phyloP scores from a whole-genome alignment of 2,888 invertebrate species.

The Melipona bicolor region DNA sequence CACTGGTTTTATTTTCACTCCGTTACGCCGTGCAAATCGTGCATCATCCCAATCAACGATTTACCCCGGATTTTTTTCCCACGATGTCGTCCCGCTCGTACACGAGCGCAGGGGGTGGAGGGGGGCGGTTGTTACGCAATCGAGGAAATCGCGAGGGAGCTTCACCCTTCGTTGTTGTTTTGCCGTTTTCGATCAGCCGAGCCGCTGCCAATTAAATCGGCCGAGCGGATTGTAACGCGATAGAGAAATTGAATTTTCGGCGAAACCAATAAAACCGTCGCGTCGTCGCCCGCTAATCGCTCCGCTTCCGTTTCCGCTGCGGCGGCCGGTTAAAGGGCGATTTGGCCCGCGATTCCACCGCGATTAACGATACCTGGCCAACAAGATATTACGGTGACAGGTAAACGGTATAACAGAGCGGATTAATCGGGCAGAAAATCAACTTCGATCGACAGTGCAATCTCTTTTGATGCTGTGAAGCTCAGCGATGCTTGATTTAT shows the following conservation, averaged over 20 bases:
- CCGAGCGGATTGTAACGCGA: constrained; percentile 49
- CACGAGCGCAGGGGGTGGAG: background rate
- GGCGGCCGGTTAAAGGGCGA: constrained; percentile 39
- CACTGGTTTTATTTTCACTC: background rate
- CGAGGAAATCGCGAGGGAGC: constrained; percentile 20
- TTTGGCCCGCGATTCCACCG: constrained; percentile 37
- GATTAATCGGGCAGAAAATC: constrained; percentile 37
- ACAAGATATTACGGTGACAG: constrained; percentile 27
- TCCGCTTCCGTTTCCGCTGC: constrained; percentile 29
- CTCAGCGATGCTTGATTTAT: background rate
- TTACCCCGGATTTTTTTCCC: background rate
- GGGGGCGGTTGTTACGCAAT: background rate
- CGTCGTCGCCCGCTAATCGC: constrained; percentile 37
- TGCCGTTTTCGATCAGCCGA: constrained; percentile 23
- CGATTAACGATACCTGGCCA: constrained; percentile 42
- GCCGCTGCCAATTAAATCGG: constrained; percentile 48
- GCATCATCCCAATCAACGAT: constrained; percentile 3
- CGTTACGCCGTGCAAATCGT: background rate
- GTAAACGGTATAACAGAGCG: background rate
- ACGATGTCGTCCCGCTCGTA: background rate
- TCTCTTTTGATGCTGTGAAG: background rate
- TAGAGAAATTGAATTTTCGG: constrained; percentile 59
- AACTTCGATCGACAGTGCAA: background rate
- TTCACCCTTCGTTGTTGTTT: constrained; percentile 15
- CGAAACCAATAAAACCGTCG: constrained; percentile 50